A percentile compares a stretch with the other conserved stretches of the same genome.
Evolutionary conservation across 2,888 invertebrate species (phyloP).

Genomic region (Sympetrum striolatum): DNA sequence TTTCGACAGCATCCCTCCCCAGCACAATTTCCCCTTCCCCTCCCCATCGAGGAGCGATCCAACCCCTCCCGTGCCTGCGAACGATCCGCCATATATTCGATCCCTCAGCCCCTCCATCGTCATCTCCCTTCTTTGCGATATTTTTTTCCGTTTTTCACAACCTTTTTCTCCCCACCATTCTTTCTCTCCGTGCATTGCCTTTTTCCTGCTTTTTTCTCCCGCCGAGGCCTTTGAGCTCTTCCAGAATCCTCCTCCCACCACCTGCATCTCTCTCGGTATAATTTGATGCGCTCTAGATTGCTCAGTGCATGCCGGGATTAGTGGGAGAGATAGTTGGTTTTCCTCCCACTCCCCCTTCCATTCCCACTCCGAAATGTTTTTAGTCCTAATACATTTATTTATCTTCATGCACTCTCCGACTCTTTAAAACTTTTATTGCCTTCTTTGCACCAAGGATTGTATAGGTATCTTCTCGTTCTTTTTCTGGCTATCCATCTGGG

Average conservation of each 20-base stretch:
- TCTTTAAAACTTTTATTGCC: not conserved
- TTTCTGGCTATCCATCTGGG: too few species aligned
- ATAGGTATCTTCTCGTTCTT: too few species aligned
- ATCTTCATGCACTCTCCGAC: not conserved
- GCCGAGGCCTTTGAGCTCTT: not conserved
- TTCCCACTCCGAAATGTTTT: not conserved
- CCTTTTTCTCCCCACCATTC: not conserved
- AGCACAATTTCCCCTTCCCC: not conserved
- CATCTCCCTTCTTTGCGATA: not conserved
- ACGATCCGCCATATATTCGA: not conserved
- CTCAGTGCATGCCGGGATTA: not conserved
- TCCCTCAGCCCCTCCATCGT: not conserved
- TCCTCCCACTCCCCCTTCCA: not conserved
- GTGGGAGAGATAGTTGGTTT: not conserved
- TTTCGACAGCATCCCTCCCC: not conserved
- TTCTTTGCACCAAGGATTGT: too few species aligned
- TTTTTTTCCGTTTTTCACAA: not conserved
- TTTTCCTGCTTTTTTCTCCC: not conserved
- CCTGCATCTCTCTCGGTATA: not conserved
- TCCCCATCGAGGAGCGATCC: too few species aligned
- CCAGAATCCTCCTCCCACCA: not conserved
- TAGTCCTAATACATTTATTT: not conserved
- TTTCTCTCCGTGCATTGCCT: not conserved
- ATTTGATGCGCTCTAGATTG: not conserved
- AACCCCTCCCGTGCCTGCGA: not conserved